Base-by-base conservation (phyloP, 2,888 invertebrate genomes). In the Metacarcinus magister region DNA sequence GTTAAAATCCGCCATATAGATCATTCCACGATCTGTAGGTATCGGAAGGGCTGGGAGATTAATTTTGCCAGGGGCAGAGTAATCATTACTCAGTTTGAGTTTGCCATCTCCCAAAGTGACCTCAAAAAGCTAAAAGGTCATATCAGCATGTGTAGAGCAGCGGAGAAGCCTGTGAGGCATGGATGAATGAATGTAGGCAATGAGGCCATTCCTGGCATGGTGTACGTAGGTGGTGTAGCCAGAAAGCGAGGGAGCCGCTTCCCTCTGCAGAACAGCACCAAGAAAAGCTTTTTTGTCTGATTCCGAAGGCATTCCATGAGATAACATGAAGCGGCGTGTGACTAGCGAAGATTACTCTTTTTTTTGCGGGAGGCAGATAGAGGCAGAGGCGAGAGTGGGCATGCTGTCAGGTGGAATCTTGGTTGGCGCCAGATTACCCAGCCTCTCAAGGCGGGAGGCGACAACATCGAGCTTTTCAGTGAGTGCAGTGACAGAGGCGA, bases 241-340 rank as follows among this genome's bases (percentile, higher is more conserved):
- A 39, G 92, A 91, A 4, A 43, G 92, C 39, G 92, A 44, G 39
- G 46, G 92, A 91, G 92, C 46, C 13, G 39, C 92, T n/a, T 91
- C 92, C 28, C 92, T 43, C 13, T 28, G 92, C 46, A 23, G 4
- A 90, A 32, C 44, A 91, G 4, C 92, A 44, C 92, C n/a, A n/a
- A 39, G 39, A 1, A 39, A 39, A 2, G 92, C 92, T 91, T 91
- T 4, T 87, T 87, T 32, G 32, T 32, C 32, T n/a, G 28, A 87
- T 87, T 87, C 87, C 87, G 32, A 87, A 87, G 39, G 39, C 39
- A 39, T 39, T 39, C 39, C 39, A 39, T 39, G 39, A 39, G 39
- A 39, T 39, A 39, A n/a, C 32, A 87, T 10, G 87, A n/a, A 87
- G 87, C 32, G 87, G 87, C 23, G 23, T 87, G 87, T 10, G 32